Conservation (phyloP, 2,797 vertebrate species). For the Esox lucius region DNA sequence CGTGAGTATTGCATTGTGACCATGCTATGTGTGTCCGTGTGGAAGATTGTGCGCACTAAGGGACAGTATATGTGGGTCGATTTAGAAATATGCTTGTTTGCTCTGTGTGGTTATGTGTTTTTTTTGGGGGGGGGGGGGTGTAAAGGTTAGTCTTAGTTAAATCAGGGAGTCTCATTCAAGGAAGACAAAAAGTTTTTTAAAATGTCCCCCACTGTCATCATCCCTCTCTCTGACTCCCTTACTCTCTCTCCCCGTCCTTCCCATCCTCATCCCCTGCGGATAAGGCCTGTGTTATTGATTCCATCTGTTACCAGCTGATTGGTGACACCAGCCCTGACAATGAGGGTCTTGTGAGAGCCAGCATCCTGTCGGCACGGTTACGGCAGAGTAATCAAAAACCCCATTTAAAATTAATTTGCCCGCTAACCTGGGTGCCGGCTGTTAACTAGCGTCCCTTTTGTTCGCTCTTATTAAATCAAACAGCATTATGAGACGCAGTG, state of each 20-base stretch:
- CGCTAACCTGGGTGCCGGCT: neutral
- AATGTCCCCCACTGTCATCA: neutral
- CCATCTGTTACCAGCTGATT: neutral
- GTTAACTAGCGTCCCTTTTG: neutral
- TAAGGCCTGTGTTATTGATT: neutral
- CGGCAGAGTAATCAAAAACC: neutral
- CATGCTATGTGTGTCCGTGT: too few relatives aligned
- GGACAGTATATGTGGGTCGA: too few relatives aligned
- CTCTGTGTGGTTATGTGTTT: too few relatives aligned
- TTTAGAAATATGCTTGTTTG: too few relatives aligned
- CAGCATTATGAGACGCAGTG: neutral
- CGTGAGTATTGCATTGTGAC: too few relatives aligned
- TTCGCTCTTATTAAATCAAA: neutral
- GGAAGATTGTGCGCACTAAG: too few relatives aligned
- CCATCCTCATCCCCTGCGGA: neutral
- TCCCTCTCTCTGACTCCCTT: neutral
- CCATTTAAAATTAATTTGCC: neutral
- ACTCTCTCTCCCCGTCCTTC: neutral
- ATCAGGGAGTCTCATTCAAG: too few relatives aligned
- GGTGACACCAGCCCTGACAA: neutral
- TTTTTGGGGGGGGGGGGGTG: too few relatives aligned
- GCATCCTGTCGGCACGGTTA: neutral
- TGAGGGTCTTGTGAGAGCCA: neutral
- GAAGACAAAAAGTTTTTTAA: too few relatives aligned
- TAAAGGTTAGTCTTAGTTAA: too few relatives aligned